phyloP scores from a whole-genome alignment of 2,888 invertebrate genomes.

The Spialia ferax region DNA sequence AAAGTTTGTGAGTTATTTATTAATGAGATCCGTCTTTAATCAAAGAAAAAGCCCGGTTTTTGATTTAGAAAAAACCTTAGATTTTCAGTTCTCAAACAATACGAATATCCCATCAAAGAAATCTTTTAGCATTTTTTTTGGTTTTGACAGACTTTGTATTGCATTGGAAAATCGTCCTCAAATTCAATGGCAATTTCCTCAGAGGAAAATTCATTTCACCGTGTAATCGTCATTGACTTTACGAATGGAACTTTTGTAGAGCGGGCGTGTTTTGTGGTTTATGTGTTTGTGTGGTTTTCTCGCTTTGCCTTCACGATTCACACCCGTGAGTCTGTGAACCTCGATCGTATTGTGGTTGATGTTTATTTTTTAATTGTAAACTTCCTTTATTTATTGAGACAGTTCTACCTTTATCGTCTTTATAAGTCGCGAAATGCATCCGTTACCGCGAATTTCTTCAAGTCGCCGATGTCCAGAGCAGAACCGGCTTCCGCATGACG shows the following conservation, averaged over 20 bases:
- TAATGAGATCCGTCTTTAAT: background rate
- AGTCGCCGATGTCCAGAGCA: conserved; percentile 66
- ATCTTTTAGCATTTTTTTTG: background rate
- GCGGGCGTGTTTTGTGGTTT: background rate
- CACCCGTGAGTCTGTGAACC: too few species aligned
- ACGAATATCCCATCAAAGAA: background rate
- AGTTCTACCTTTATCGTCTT: conserved; percentile 48
- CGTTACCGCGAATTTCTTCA: conserved; percentile 68
- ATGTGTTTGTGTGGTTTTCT: conserved; percentile 2
- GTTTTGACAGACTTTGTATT: background rate
- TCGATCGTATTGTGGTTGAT: background rate
- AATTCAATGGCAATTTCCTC: conserved; percentile 1
- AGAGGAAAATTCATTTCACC: background rate
- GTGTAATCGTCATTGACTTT: conserved; percentile 5
- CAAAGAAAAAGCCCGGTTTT: background rate
- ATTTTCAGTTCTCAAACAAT: background rate
- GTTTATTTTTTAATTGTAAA: background rate
- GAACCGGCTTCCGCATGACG: conserved; percentile 85
- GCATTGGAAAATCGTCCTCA: background rate
- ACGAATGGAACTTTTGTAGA: conserved; percentile 9
- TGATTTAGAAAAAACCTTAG: background rate
- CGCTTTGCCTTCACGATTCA: background rate
- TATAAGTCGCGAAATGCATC: conserved; percentile 38
- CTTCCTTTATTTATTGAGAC: background rate
- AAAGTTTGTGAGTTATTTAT: background rate